Evolutionary conservation across 2,888 invertebrate genomes (phyloP), one percentile per base, ranked within the genome.

Genomic region (Eristalis pertinax): DNA sequence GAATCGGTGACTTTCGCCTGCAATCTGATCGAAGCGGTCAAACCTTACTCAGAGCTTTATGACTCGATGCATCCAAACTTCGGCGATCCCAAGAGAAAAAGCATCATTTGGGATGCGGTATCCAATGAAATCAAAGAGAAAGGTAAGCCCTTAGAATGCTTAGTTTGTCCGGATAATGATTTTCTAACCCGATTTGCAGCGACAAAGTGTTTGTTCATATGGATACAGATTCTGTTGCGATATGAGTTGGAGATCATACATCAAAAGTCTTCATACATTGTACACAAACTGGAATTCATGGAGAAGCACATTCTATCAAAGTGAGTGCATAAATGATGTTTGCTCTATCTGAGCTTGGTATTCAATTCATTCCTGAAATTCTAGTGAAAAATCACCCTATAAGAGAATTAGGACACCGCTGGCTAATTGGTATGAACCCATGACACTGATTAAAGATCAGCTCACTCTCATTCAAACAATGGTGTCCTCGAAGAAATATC

Each of bases 121-220:
- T 88, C 91, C 0, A 90, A 89, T 35, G 90, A 91, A 84, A 56
- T 92, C n/a, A 70, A 72, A 0, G 91, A 91, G 24, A 92, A 90
- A 87, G 89, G 90, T 90, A 82, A 75, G 64, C 26, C 11, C 5
- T 7, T 4, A 0, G 5, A 19, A 24, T 19, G 8, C 19, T 11
- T 2, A 3, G 1, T 2, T 43, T 43, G 64, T 19, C 15, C 32
- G 38, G 38, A 4, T 0, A 13, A 35, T 38, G 2, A 29, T 11
- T 10, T n/a, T 35, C 35, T 19, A 13, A 50, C 5, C 19, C 26
- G 19, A 58, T 58, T 75, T 81, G 26, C 32, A 90, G 92, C 91
- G n/a, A 91, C 92, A 8, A 92, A 91, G 75, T 86, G 92, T 2
- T 90, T 92, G 89, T 91, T 90, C 70, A 77, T 62, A 4, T 92